Base-by-base conservation (phyloP, 2,797 vertebrate species). In the Sebastes umbrosus region DNA sequence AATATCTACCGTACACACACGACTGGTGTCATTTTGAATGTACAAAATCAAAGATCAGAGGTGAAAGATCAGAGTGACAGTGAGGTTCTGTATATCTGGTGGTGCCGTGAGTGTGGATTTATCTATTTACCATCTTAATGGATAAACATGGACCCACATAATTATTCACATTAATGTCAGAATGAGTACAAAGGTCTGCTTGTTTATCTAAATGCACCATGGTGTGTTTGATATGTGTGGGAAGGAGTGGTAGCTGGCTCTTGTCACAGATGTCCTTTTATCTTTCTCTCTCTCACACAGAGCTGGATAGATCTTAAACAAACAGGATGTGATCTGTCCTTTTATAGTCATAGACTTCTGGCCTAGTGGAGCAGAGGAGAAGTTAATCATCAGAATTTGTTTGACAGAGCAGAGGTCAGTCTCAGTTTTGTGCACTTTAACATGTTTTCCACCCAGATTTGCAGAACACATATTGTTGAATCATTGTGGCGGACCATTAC, bases 261-360 rank as follows among this genome's bases (percentile, higher is more conserved):
- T 22, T 3, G 14, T 22, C 34, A 43, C 20, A 39, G 9, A 20
- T 6, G 9, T 70, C 31, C 55, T 5, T 34, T 43, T 29, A 32
- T 75, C 9, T 7, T 36, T 36, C 54, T 62, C 27, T 39, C 36
- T 12, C 12, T 27, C 4, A 25, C 20, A 68, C 34, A 39, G 2
- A 59, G 57, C n/a, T 50, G 43, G 50, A 32, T 55, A 1, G 25
- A 69, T 46, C 18, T 14, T 54, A 18, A 73, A 83, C 58, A 70
- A 36, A 69, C 31, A 14, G 5, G 24, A 16, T 52, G 25, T 14
- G 12, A 29, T 6, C 4, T 66, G 31, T 82, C 69, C 75, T 75
- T 83, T 75, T 85, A 73, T 68, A 74, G 79, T 74, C 67, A 4
- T 7, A 12, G 5, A 13, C 43, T 58, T 81, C 34, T 64, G 70